Evolutionary conservation across 2,797 vertebrate species (phyloP).

Genomic region (Microctenopoma lineatum): DNA sequence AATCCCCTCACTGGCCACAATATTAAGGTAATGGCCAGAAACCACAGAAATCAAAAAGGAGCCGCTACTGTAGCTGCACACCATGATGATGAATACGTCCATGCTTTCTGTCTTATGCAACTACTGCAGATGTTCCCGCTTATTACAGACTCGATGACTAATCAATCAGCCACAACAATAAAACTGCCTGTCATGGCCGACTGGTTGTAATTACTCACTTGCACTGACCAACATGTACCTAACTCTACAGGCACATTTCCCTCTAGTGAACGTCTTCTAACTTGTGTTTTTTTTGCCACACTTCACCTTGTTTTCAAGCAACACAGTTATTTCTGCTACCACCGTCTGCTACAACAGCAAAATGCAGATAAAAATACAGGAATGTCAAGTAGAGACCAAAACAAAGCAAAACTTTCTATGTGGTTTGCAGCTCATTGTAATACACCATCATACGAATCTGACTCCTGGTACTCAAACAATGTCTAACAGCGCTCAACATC

Average conservation of each 20-base stretch:
- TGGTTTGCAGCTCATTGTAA: too few relatives aligned
- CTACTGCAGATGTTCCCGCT: neutral
- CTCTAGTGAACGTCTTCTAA: too few relatives aligned
- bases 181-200: too few relatives aligned
- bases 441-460: too few relatives aligned
- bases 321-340: neutral
- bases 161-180: neutral
- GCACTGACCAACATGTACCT: too few relatives aligned
- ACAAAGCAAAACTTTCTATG: neutral
- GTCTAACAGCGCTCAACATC: neutral
- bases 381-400: neutral
- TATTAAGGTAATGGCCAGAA: neutral
- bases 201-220: too few relatives aligned
- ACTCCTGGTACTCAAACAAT: neutral
- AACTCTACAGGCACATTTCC: too few relatives aligned
- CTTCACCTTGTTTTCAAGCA: neutral
- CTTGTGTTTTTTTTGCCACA: neutral
- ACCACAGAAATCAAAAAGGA: neutral
- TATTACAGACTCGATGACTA: neutral
- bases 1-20: neutral
- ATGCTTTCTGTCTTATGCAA: slow-evolving; percentile 1
- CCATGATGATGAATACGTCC: neutral
- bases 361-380: neutral
- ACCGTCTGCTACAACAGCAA: neutral
- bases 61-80: too few relatives aligned